Evolutionary conservation across 2,113 vertebrate genomes (phyloP).

Genomic region (Gulo gulo): DNA sequence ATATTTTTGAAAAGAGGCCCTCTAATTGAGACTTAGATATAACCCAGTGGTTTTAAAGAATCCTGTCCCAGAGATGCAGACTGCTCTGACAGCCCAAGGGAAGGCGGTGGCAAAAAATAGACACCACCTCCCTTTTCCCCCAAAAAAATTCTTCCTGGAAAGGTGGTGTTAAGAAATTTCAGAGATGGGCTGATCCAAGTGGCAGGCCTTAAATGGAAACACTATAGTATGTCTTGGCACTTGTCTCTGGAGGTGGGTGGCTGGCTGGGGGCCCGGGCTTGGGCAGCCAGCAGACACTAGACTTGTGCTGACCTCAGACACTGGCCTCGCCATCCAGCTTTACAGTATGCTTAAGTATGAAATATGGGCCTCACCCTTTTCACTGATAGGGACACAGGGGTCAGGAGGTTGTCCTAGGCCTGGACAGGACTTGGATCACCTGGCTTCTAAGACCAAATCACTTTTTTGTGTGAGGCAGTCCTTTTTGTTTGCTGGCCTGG

Average conservation of each 20-base stretch:
- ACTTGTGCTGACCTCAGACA: constrained; percentile 73
- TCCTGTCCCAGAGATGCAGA: constrained; percentile 50
- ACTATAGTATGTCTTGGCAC: constrained; percentile 76
- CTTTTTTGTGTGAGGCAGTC: background rate
- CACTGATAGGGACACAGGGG: background rate
- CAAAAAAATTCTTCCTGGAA: constrained; percentile 75
- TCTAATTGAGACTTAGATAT: constrained; percentile 12
- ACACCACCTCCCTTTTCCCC: constrained; percentile 61
- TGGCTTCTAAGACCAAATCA: background rate
- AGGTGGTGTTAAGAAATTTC: constrained; percentile 73
- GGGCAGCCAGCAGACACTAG: constrained; percentile 68
- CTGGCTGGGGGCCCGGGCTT: constrained; percentile 64
- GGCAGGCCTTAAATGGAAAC: constrained; percentile 77
- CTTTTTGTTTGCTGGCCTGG: constrained; percentile 38
- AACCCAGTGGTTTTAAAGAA: constrained; percentile 62
- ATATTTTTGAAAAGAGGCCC: background rate
- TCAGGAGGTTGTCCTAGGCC: constrained; percentile 5
- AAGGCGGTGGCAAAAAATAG: constrained; percentile 74
- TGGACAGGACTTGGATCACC: background rate
- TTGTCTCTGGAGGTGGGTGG: constrained; percentile 74
- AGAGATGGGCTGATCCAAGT: constrained; percentile 73
- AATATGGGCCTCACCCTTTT: background rate
- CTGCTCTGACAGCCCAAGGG: constrained; percentile 66
- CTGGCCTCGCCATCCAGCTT: constrained; percentile 26
- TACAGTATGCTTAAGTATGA: constrained; percentile 34